Conservation (phyloP, 64 coral and sea anemone genomes). For the Dendronephthya gigantea region DNA sequence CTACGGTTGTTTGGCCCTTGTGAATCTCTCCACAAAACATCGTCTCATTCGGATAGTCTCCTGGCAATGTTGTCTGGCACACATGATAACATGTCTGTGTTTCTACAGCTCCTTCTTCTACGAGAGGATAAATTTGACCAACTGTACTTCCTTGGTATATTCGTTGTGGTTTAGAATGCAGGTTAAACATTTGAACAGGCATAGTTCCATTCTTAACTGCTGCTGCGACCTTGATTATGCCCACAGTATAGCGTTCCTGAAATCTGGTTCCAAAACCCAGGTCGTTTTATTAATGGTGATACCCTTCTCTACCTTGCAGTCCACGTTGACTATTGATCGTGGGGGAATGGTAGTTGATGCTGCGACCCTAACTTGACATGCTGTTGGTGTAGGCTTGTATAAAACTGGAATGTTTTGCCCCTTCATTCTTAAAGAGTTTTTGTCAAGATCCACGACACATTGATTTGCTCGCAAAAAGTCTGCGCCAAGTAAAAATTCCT, state of each 20-base stretch:
- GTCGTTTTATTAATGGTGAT: not conserved
- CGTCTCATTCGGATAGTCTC: not conserved
- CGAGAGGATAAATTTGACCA: not conserved
- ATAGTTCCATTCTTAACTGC: not conserved
- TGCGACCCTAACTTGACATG: not conserved
- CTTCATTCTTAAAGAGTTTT: constrained; percentile 20
- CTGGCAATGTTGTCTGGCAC: not conserved
- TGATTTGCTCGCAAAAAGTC: constrained; percentile 19
- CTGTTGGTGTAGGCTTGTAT: not conserved
- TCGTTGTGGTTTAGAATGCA: not conserved
- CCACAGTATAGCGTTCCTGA: not conserved
- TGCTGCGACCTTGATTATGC: not conserved
- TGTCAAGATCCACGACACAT: constrained; percentile 6
- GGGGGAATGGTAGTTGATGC: constrained; percentile 11
- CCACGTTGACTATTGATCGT: not conserved
- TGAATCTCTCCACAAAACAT: not conserved
- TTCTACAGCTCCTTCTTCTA: not conserved
- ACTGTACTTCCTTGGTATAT: not conserved
- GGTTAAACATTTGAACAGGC: constrained; percentile 13
- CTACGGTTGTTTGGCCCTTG: not conserved
- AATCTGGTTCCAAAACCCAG: not conserved
- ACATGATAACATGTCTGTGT: not conserved
- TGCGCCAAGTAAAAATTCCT: constrained; percentile 19
- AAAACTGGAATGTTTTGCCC: constrained; percentile 4
- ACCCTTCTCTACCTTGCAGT: constrained; percentile 24